These are phyloP conservation scores for Pollicipes pollicipes DNA, from an alignment of 1,140 invertebrate genomes.

Conservation along the genomic window DNA sequence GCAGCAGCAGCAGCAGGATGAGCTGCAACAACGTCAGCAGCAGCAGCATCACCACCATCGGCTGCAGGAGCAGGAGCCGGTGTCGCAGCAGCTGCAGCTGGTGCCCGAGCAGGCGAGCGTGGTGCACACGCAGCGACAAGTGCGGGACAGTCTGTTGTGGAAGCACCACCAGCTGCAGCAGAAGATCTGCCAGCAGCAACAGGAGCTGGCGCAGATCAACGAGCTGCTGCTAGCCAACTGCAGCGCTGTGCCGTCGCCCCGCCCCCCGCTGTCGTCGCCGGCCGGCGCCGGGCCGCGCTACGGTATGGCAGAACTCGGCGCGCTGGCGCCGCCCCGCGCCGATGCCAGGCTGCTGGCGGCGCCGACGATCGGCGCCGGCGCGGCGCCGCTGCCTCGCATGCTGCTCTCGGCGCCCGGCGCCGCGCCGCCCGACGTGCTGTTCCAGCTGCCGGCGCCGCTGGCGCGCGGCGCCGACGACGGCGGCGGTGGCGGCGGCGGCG, in stretches of 20 bases:
- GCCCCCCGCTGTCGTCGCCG: not conserved
- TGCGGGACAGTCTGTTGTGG: constrained; percentile 54
- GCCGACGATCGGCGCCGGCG: no score
- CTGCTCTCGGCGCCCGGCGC: no score
- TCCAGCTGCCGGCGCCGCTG: no score
- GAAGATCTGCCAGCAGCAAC: constrained; percentile 63
- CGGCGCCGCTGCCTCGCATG: no score
- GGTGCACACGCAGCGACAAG: constrained; percentile 38
- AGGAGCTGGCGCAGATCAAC: constrained; percentile 58
- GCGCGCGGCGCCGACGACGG: no score
- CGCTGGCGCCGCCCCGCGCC: constrained; percentile 11
- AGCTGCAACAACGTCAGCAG: constrained; percentile 11
- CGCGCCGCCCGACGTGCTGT: no score
- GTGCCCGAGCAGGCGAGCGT: constrained; percentile 30
- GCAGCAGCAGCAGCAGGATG: constrained; percentile 5
- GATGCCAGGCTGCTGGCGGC: no score
- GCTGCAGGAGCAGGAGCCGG: not conserved
- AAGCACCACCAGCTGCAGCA: constrained; percentile 69
- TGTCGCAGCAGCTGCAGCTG: not conserved
- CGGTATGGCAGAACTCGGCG: not conserved
- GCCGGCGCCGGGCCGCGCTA: not conserved
- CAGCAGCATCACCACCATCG: constrained; percentile 10
- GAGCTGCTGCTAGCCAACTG: constrained; percentile 44
- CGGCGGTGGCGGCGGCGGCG: no score
- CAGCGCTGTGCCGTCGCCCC: not conserved